Conservation (phyloP, 1,140 invertebrate genomes). For the Drosophila pachea region DNA sequence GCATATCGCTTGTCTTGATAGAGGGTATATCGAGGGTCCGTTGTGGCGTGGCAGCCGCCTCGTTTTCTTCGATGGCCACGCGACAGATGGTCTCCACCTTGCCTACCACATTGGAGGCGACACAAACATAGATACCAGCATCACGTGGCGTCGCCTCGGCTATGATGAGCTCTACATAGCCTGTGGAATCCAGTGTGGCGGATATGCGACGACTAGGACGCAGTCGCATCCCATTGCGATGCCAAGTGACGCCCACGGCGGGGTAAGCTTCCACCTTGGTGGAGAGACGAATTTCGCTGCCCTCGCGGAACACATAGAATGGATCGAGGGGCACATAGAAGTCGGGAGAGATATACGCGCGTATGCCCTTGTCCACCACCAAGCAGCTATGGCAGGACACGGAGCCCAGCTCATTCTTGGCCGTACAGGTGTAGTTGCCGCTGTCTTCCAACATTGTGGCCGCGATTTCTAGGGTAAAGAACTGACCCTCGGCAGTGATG, state of each 20-base stretch:
- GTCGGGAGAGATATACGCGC: constrained; percentile 88
- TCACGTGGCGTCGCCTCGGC: constrained; percentile 84
- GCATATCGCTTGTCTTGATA: constrained; percentile 81
- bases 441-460: constrained; percentile 88
- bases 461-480: constrained; percentile 91
- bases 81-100: constrained; percentile 85
- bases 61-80: constrained; percentile 82
- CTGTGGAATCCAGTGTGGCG: constrained; percentile 89
- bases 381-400: constrained; percentile 89
- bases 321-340: constrained; percentile 86
- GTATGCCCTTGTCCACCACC: constrained; percentile 91
- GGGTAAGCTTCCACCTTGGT: constrained; percentile 90
- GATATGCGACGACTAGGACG: constrained; percentile 86
- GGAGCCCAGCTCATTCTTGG: constrained; percentile 89
- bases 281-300: constrained; percentile 84
- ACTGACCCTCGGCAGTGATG: constrained; percentile 80
- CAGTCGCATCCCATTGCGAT: constrained; percentile 84
- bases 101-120: constrained; percentile 92
- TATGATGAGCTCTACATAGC: constrained; percentile 87
- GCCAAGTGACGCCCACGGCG: constrained; percentile 89
- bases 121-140: constrained; percentile 92
- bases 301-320: constrained; percentile 81
- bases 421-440: constrained; percentile 89
- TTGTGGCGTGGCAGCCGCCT: constrained; percentile 39
- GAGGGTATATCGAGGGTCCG: constrained; percentile 62